A percentile compares a stretch with the other conserved stretches of the same genome.
Evolutionary conservation across 2,888 invertebrate genomes (phyloP).

Genomic region (Oegoconia quadripuncta): DNA sequence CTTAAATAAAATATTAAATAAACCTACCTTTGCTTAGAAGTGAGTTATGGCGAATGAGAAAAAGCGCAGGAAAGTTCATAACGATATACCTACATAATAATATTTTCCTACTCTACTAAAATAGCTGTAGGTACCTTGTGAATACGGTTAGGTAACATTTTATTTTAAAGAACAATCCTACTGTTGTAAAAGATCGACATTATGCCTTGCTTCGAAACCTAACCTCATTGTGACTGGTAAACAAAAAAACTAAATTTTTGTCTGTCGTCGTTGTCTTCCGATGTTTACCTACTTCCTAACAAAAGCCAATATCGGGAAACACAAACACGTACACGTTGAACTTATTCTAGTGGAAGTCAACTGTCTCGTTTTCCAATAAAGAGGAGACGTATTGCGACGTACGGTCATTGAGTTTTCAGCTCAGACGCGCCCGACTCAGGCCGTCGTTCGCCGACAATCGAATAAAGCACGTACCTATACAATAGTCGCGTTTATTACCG

Average conservation of each 20-base stretch:
- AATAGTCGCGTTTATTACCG: constrained; percentile 29
- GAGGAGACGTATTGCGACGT: constrained; percentile 65
- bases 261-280: constrained; percentile 41
- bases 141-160: too few species aligned
- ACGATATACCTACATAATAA: too few species aligned
- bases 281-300: constrained; percentile 52
- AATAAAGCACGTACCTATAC: constrained; percentile 33
- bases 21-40: too few species aligned
- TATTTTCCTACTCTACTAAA: too few species aligned
- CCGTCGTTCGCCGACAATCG: constrained; percentile 36
- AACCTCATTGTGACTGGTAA: too few species aligned
- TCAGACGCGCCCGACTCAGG: constrained; percentile 47
- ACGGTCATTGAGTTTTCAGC: constrained; percentile 70
- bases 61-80: too few species aligned
- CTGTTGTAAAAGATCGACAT: too few species aligned
- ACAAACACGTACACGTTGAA: constrained; percentile 55
- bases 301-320: constrained; percentile 58
- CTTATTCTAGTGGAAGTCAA: constrained; percentile 61
- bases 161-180: too few species aligned
- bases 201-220: too few species aligned
- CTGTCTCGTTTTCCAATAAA: constrained; percentile 74
- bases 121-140: too few species aligned
- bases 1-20: too few species aligned
- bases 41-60: too few species aligned
- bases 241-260: constrained; percentile 18